Conservation (phyloP, 2,113 vertebrate species). For the Syrmaticus mikado region DNA sequence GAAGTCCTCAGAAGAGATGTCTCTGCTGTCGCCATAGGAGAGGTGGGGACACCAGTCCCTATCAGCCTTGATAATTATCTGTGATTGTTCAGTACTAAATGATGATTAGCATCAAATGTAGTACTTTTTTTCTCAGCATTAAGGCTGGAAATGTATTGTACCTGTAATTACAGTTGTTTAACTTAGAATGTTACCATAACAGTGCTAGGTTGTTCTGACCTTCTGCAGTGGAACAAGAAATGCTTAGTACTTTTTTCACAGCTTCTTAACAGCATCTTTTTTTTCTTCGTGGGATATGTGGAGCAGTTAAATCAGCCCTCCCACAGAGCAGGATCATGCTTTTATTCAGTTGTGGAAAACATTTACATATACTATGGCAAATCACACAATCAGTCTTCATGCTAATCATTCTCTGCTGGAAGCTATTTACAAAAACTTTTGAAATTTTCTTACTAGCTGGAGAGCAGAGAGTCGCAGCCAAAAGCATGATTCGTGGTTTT, state of each 20-base stretch:
- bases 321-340: constrained; percentile 5
- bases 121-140: constrained; percentile 3
- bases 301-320: constrained; percentile 32
- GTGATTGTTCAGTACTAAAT: not conserved
- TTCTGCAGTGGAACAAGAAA: not conserved
- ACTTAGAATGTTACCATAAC: not conserved
- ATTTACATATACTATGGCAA: constrained; percentile 26
- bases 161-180: constrained; percentile 30
- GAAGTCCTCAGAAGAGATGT: not conserved
- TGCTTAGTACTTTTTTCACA: constrained; percentile 18
- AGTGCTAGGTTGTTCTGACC: constrained; percentile 60
- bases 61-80: not conserved
- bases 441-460: constrained; percentile 49
- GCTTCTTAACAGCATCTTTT: not conserved
- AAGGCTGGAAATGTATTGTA: constrained; percentile 13
- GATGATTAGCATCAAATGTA: not conserved
- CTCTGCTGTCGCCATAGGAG: not conserved
- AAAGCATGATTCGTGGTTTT: not conserved
- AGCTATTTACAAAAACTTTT: constrained; percentile 57
- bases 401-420: constrained; percentile 69
- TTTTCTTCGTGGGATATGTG: not conserved
- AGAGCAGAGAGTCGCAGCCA: not conserved
- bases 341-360: constrained; percentile 49
- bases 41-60: not conserved
- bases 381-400: constrained; percentile 63